Evolutionary conservation across 2,113 vertebrate species (phyloP).

Genomic region (Leucopternis melanops): DNA sequence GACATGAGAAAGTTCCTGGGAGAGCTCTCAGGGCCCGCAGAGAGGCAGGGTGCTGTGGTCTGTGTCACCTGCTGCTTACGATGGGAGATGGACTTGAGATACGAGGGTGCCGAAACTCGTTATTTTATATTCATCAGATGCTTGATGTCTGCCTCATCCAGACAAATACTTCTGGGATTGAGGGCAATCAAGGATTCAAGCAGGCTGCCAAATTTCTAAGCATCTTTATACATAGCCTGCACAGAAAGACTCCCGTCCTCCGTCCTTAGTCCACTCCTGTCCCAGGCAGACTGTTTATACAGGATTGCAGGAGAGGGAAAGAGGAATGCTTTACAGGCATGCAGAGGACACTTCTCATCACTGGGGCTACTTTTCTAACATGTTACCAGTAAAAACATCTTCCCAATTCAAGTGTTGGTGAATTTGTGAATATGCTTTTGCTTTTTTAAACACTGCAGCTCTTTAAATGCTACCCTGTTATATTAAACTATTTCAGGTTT

Average conservation of each 20-base stretch:
- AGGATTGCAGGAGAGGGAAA: neutral
- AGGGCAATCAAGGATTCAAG: neutral
- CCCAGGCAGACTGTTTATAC: neutral
- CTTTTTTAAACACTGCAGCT: constrained; percentile 4
- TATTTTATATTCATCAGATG: neutral
- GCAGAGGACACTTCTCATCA: neutral
- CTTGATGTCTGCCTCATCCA: neutral
- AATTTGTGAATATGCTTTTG: constrained; percentile 47
- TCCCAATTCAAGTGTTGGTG: neutral
- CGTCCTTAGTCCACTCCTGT: neutral
- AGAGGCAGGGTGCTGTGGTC: neutral
- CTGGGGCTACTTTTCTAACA: neutral
- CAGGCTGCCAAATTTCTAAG: neutral
- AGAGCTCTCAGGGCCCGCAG: neutral
- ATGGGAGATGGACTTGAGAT: neutral
- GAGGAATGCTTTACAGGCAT: neutral
- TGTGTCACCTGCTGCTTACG: neutral
- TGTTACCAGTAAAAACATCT: neutral
- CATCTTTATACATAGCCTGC: neutral
- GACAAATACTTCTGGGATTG: neutral
- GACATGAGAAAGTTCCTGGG: neutral
- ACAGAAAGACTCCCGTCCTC: neutral
- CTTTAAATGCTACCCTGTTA: constrained; percentile 60
- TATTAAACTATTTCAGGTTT: constrained; percentile 80
- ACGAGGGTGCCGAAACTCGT: neutral